Evolutionary conservation across 2,113 vertebrate genomes (phyloP).

Genomic region (Rhineura floridana): DNA sequence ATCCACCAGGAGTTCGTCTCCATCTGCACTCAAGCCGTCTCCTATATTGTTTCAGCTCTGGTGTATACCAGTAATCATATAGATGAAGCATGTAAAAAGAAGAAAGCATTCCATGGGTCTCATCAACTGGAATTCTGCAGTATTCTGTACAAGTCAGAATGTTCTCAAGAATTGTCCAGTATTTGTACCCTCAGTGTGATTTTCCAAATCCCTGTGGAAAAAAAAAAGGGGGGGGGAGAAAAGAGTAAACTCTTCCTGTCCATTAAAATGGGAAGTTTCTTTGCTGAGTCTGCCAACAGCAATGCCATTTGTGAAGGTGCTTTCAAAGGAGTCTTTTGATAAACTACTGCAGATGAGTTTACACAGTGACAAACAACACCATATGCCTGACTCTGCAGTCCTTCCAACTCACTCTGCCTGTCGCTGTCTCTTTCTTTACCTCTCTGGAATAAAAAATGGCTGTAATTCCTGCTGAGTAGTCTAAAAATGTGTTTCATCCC

Average conservation of each 20-base stretch:
- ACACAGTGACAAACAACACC: conserved; percentile 5
- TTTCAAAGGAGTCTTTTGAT: conserved; percentile 16
- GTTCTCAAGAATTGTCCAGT: not conserved
- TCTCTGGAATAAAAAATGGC: conserved; percentile 34
- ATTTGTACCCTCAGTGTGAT: not conserved
- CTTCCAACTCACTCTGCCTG: conserved; percentile 6
- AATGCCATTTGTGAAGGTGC: conserved; percentile 9
- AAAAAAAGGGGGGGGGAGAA: too few relatives aligned
- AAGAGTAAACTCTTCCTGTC: not conserved
- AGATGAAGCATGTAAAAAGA: not conserved
- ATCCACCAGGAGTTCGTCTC: too few relatives aligned
- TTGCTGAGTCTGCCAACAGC: conserved; percentile 22
- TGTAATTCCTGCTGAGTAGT: conserved; percentile 27
- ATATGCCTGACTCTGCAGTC: conserved; percentile 3
- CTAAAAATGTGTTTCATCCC: conserved; percentile 25
- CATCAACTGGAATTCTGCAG: not conserved
- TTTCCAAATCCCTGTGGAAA: not conserved
- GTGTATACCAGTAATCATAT: too few relatives aligned
- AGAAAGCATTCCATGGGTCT: not conserved
- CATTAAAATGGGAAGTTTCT: conserved; percentile 6
- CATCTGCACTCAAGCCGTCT: too few relatives aligned
- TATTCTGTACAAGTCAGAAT: not conserved
- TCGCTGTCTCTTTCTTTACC: conserved; percentile 21
- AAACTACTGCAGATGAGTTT: conserved; percentile 7
- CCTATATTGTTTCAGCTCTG: too few relatives aligned